These are phyloP conservation scores for Eristalis tenax DNA, from an alignment of 2,888 invertebrate species.

Conservation along the genomic window DNA sequence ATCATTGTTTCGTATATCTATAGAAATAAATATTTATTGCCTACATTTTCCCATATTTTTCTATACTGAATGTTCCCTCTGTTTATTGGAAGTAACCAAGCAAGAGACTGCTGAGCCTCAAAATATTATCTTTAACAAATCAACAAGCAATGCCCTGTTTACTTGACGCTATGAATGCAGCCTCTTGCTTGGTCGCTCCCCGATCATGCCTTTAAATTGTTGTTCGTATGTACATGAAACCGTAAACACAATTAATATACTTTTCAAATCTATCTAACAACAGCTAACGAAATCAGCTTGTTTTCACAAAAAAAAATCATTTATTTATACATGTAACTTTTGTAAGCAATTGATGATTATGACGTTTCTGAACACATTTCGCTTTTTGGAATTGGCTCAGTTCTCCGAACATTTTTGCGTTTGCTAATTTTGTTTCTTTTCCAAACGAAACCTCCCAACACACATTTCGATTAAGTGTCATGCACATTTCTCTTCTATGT, in stretches of 20 bases:
- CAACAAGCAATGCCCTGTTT: too few relatives aligned
- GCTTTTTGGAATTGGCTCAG: slow-evolving; percentile 61
- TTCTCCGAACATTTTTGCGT: too few relatives aligned
- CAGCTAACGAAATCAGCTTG: slow-evolving; percentile 2
- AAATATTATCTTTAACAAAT: too few relatives aligned
- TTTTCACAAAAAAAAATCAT: background rate
- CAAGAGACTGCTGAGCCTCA: slow-evolving; percentile 9
- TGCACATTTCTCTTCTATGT: slow-evolving; percentile 17
- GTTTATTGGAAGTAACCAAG: background rate
- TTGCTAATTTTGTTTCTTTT: background rate
- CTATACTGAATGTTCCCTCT: slow-evolving; percentile 24
- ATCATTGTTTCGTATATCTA: slow-evolving; percentile 35
- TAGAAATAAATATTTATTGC: background rate
- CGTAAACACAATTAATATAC: background rate
- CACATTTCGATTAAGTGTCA: background rate
- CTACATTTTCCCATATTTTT: background rate
- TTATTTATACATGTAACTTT: background rate
- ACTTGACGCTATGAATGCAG: too few relatives aligned
- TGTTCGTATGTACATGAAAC: slow-evolving; percentile 18
- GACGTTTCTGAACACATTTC: slow-evolving; percentile 28
- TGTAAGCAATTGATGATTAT: background rate
- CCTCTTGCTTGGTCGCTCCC: background rate
- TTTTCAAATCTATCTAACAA: background rate
- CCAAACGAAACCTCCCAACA: slow-evolving; percentile 1
- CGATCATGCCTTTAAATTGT: background rate